Evolutionary conservation across 1,140 invertebrate species (phyloP).

Genomic region (Magallana gigas): DNA sequence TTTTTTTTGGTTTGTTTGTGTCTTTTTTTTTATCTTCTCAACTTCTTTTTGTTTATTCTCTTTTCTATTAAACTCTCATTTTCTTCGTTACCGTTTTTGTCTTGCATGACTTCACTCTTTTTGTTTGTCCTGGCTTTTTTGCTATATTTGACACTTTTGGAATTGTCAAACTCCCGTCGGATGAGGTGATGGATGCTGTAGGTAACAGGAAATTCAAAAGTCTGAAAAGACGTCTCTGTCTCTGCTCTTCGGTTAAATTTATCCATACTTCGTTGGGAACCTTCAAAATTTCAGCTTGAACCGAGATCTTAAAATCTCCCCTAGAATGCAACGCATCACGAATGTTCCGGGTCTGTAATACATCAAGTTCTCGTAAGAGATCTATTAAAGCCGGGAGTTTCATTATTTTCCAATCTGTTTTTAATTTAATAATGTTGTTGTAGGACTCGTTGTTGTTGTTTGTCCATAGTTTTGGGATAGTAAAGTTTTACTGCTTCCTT

Average conservation of each 20-base stretch:
- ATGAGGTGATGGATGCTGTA: background rate
- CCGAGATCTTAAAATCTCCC: constrained; percentile 30
- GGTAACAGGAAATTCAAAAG: background rate
- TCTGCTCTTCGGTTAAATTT: constrained; percentile 17
- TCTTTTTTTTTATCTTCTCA: background rate
- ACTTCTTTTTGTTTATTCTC: background rate
- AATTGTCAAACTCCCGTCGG: constrained; percentile 36
- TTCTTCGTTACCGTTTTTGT: background rate
- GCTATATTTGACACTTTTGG: constrained; percentile 17
- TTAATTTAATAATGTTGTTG: constrained; percentile 49
- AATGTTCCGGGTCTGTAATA: constrained; percentile 21
- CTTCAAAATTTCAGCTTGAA: background rate
- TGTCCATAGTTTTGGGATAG: constrained; percentile 17
- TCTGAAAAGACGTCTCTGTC: background rate
- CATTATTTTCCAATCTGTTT: constrained; percentile 41
- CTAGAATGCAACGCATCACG: constrained; percentile 30
- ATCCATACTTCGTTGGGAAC: constrained; percentile 17
- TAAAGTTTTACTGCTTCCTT: background rate
- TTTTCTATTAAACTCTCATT: background rate
- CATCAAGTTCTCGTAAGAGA: constrained; percentile 4
- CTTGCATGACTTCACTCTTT: constrained; percentile 8
- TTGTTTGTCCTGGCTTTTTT: constrained; percentile 15
- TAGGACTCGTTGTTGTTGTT: constrained; percentile 48
- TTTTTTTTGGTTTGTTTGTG: background rate
- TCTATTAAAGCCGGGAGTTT: constrained; percentile 45